Evolutionary conservation across 1,140 invertebrate species (phyloP).

Genomic region (Archivesica marissinica): DNA sequence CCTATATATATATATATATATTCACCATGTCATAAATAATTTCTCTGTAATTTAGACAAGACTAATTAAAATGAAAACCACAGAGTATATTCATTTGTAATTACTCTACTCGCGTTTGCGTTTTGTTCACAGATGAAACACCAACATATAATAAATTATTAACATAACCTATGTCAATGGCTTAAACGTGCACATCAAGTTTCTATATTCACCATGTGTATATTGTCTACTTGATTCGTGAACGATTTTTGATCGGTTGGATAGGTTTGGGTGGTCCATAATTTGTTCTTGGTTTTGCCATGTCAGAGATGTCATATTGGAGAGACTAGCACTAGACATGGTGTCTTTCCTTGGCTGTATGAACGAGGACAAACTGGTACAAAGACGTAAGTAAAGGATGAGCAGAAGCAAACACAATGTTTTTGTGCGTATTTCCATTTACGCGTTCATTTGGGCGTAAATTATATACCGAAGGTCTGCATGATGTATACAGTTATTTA

Average conservation of each 20-base stretch:
- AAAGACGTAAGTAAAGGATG: background rate
- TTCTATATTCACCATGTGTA: slow-evolving; percentile 29
- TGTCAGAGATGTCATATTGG: slow-evolving; percentile 14
- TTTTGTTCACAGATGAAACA: too few relatives aligned
- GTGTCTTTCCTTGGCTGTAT: slow-evolving; percentile 17
- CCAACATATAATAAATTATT: too few relatives aligned
- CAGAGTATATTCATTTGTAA: too few relatives aligned
- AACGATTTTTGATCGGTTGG: slow-evolving; percentile 24
- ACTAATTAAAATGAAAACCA: too few relatives aligned
- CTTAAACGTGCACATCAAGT: too few relatives aligned
- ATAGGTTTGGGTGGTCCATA: slow-evolving; percentile 36
- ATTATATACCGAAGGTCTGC: too few relatives aligned
- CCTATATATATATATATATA: too few relatives aligned
- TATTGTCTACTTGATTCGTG: slow-evolving; percentile 5
- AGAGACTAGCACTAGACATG: slow-evolving; percentile 9
- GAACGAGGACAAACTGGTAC: slow-evolving; percentile 5
- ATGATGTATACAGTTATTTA: too few relatives aligned
- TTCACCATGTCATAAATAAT: too few relatives aligned
- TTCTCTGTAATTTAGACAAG: too few relatives aligned
- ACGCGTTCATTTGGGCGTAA: background rate
- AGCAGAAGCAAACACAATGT: background rate
- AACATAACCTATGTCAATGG: too few relatives aligned
- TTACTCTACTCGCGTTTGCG: too few relatives aligned
- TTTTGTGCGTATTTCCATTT: slow-evolving; percentile 8
- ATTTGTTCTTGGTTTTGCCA: slow-evolving; percentile 29